Percentiles rank a stretch among this genome's conserved stretches.
Evolutionary conservation across 1,140 invertebrate genomes (phyloP).

Genomic region (Popillia japonica): DNA sequence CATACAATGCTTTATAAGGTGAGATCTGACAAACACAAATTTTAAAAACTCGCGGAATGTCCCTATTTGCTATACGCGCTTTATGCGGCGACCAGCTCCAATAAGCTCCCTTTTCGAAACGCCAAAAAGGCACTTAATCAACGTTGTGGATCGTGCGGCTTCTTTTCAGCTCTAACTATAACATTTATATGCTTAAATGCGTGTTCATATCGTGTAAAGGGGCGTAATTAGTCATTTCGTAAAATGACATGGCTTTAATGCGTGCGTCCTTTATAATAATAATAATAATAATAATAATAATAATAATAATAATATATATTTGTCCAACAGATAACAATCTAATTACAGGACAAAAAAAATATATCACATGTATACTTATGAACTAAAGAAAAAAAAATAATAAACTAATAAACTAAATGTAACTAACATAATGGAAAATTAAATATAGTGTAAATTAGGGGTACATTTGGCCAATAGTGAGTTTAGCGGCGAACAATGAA

Average conservation of each 20-base stretch:
- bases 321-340: no score
- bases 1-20: slow-evolving; percentile 61
- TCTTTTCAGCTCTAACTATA: slow-evolving; percentile 11
- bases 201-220: background rate
- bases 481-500: no score
- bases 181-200: slow-evolving; percentile 6
- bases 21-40: slow-evolving; percentile 60
- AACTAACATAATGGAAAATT: no score
- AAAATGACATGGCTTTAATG: background rate
- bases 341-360: no score
- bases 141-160: background rate
- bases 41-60: slow-evolving; percentile 59
- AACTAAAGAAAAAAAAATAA: no score
- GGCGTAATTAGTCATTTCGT: background rate
- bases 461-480: no score
- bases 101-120: background rate
- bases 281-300: no score
- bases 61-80: slow-evolving; percentile 52
- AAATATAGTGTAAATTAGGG: no score
- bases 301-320: no score
- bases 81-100: background rate
- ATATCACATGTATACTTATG: no score
- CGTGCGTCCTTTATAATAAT: no score
- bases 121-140: slow-evolving; percentile 3
- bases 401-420: no score